phyloP scores from a whole-genome alignment of 2,888 invertebrate genomes.

The Ennomos quercinarius region DNA sequence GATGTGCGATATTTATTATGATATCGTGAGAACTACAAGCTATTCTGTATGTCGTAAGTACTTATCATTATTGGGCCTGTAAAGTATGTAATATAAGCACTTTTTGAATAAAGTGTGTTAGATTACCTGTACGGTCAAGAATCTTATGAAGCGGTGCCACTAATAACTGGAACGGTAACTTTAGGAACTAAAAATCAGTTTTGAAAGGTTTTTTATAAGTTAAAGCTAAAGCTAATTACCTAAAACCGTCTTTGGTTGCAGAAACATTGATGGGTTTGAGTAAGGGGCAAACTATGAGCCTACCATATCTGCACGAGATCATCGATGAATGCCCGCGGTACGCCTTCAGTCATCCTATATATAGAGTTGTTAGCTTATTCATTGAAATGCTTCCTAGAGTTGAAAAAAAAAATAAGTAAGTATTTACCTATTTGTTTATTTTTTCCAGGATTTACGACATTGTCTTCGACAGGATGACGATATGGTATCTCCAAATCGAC shows the following conservation, averaged over 20 bases:
- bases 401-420: too few relatives aligned
- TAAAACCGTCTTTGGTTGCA: conserved; percentile 48
- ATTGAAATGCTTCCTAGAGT: too few relatives aligned
- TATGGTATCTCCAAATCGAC: conserved; percentile 72
- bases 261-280: conserved; percentile 71
- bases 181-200: too few relatives aligned
- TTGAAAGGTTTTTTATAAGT: too few relatives aligned
- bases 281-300: conserved; percentile 56
- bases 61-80: neutral
- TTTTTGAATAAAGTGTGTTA: too few relatives aligned
- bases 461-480: conserved; percentile 69
- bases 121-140: too few relatives aligned
- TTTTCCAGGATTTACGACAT: conserved; percentile 62
- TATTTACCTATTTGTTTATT: neutral
- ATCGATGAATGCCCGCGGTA: conserved; percentile 59
- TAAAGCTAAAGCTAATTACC: neutral
- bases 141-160: too few relatives aligned
- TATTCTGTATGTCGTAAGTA: conserved; percentile 70
- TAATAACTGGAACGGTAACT: too few relatives aligned
- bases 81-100: too few relatives aligned
- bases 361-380: too few relatives aligned
- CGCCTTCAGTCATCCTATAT: neutral
- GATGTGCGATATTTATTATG: conserved; percentile 55
- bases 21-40: conserved; percentile 63
- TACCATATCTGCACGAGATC: conserved; percentile 59